Conservation (phyloP, 2,888 invertebrate species). For the Plemyria rubiginata region DNA sequence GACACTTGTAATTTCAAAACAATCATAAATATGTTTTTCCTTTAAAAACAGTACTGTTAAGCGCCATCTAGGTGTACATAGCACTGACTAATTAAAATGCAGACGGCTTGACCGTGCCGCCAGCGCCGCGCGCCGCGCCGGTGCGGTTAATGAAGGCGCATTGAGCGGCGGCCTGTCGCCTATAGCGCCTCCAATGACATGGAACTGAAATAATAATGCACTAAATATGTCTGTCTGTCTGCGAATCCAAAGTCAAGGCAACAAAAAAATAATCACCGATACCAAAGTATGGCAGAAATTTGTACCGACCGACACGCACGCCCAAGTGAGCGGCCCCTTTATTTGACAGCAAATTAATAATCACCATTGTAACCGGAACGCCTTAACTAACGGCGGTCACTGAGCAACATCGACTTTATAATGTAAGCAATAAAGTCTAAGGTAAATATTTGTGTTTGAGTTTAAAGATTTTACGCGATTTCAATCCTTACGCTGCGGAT, state of each 20-base stretch:
- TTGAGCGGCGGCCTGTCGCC: slow-evolving; percentile 22
- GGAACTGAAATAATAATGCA: slow-evolving; percentile 66
- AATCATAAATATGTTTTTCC: no score
- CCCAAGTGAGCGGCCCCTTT: slow-evolving; percentile 84
- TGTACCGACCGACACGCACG: slow-evolving; percentile 83
- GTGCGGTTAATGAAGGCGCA: slow-evolving; percentile 14
- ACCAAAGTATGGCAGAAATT: slow-evolving; percentile 84
- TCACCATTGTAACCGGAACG: slow-evolving; percentile 70
- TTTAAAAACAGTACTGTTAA: slow-evolving; percentile 12
- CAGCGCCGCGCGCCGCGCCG: slow-evolving; percentile 1
- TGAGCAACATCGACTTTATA: slow-evolving; percentile 74
- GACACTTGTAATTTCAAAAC: no score
- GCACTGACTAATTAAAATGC: slow-evolving; percentile 62
- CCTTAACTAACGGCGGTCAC: slow-evolving; percentile 64
- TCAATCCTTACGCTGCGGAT: slow-evolving; percentile 76
- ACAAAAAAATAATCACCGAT: slow-evolving; percentile 83
- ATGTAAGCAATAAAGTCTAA: slow-evolving; percentile 69
- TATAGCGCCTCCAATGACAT: slow-evolving; percentile 59
- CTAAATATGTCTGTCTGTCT: slow-evolving; percentile 76
- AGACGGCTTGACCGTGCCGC: slow-evolving; percentile 32
- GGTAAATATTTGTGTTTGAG: slow-evolving; percentile 64
- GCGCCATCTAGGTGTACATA: slow-evolving; percentile 50
- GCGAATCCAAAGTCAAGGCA: slow-evolving; percentile 76
- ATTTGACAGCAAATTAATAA: slow-evolving; percentile 86
- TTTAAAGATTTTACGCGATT: slow-evolving; percentile 72